These are phyloP conservation scores for Scaptomyza parva DNA, from an alignment of 2,888 invertebrate genomes.

Conservation along the genomic window DNA sequence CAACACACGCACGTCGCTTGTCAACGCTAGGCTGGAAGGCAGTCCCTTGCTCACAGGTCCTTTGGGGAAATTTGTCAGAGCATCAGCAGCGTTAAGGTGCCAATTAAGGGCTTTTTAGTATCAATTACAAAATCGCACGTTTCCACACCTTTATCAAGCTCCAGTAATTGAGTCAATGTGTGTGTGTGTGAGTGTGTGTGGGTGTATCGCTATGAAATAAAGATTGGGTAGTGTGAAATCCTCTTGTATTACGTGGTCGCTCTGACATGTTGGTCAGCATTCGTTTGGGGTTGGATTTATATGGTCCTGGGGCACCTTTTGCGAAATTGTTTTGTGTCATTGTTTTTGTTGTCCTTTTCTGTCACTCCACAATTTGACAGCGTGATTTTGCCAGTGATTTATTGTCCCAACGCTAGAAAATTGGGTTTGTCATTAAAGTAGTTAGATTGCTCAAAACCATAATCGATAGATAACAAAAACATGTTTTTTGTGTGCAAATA, in stretches of 20 bases:
- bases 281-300: slow-evolving; percentile 29
- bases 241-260: slow-evolving; percentile 43
- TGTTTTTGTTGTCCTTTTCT: slow-evolving; percentile 52
- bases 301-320: slow-evolving; percentile 36
- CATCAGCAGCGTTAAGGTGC: slow-evolving; percentile 84
- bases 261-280: slow-evolving; percentile 64
- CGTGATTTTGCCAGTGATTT: slow-evolving; percentile 76
- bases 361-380: slow-evolving; percentile 69
- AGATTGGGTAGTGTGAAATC: slow-evolving; percentile 22
- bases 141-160: slow-evolving; percentile 74
- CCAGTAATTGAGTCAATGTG: slow-evolving; percentile 21
- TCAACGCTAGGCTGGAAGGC: slow-evolving; percentile 52
- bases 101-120: slow-evolving; percentile 85
- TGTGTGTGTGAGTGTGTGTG: slow-evolving; percentile 13
- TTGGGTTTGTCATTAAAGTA: slow-evolving; percentile 74
- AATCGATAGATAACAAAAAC: slow-evolving; percentile 50
- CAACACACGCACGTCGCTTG: slow-evolving; percentile 65
- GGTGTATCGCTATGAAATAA: slow-evolving; percentile 2
- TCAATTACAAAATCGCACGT: slow-evolving; percentile 85
- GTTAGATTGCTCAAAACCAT: slow-evolving; percentile 47
- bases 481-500: slow-evolving; percentile 10
- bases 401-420: slow-evolving; percentile 62
- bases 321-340: slow-evolving; percentile 76
- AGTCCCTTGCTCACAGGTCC: slow-evolving; percentile 58
- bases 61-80: slow-evolving; percentile 82